A percentile compares a stretch with the other conserved stretches of the same genome.
These are phyloP conservation scores for Pogonomyrmex californicus DNA, from an alignment of 1,140 invertebrate species.

Conservation along the genomic window DNA sequence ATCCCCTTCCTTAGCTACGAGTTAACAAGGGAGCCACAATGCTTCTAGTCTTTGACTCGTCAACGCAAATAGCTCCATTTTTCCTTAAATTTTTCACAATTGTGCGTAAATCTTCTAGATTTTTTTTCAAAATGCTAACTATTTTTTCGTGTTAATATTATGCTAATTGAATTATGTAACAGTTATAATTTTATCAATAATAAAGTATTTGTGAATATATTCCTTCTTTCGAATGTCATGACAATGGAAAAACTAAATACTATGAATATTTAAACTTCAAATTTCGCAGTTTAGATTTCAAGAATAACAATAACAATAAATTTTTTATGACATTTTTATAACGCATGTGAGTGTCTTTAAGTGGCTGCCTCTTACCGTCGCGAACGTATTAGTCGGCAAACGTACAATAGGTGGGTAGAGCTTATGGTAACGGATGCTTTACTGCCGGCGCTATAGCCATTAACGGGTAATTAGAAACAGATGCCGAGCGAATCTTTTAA, in stretches of 20 bases:
- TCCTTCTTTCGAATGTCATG: neutral
- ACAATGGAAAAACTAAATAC: neutral
- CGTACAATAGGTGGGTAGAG: conserved; percentile 72
- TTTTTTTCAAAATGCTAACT: neutral
- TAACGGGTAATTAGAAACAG: conserved; percentile 88
- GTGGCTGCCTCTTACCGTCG: conserved; percentile 52
- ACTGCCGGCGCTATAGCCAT: conserved; percentile 84
- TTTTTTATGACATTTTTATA: conserved; percentile 17
- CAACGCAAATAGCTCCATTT: conserved; percentile 18
- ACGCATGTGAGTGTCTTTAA: conserved; percentile 43
- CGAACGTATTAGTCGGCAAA: conserved; percentile 52
- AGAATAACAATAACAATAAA: neutral
- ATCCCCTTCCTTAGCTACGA: conserved; percentile 78
- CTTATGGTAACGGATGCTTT: conserved; percentile 85
- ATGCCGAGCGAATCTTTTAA: conserved; percentile 87
- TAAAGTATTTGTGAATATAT: neutral
- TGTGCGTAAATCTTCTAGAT: neutral
- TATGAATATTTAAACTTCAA: neutral
- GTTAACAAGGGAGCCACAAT: conserved; percentile 77
- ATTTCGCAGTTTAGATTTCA: neutral
- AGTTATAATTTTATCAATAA: neutral
- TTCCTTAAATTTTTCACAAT: conserved; percentile 23
- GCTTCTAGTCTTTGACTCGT: conserved; percentile 23
- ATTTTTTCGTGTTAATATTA: neutral
- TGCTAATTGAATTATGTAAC: neutral